Conservation (phyloP, 2,113 vertebrate genomes). For the Probosciger aterrimus region DNA sequence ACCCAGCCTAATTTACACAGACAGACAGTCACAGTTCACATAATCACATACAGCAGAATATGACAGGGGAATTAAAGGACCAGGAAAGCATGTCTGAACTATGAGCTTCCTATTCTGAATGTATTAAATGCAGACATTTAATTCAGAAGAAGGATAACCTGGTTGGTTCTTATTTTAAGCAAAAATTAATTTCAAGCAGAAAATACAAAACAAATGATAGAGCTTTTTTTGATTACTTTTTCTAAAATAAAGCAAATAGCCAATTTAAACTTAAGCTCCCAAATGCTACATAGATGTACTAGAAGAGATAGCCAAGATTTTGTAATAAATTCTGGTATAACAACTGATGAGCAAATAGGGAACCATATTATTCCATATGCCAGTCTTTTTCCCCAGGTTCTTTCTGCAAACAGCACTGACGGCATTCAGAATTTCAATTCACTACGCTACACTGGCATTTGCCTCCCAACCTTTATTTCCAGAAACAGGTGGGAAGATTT, state of each 20-base stretch:
- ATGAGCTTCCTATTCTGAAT: conserved; percentile 29
- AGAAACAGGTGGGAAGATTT: background rate
- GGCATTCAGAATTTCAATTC: background rate
- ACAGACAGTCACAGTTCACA: conserved; percentile 56
- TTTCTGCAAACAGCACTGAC: background rate
- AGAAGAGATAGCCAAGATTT: background rate
- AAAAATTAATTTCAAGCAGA: background rate
- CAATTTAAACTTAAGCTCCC: conserved; percentile 5
- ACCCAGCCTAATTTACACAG: conserved; percentile 59
- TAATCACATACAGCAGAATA: conserved; percentile 59
- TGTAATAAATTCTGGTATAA: background rate
- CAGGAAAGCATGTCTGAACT: conserved; percentile 52
- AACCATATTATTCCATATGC: background rate
- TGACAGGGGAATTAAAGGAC: conserved; percentile 64
- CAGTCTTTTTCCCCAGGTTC: background rate
- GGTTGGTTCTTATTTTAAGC: background rate
- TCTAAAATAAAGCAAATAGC: background rate
- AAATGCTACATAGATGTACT: background rate
- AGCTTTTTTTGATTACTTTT: background rate
- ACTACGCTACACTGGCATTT: accelerated
- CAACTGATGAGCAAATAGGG: background rate
- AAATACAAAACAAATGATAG: background rate
- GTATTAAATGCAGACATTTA: conserved; percentile 57
- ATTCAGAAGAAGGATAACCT: background rate
- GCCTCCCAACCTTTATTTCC: background rate